These are phyloP conservation scores for Mythimna loreyi DNA, from an alignment of 2,888 invertebrate species.

Conservation along the genomic window DNA sequence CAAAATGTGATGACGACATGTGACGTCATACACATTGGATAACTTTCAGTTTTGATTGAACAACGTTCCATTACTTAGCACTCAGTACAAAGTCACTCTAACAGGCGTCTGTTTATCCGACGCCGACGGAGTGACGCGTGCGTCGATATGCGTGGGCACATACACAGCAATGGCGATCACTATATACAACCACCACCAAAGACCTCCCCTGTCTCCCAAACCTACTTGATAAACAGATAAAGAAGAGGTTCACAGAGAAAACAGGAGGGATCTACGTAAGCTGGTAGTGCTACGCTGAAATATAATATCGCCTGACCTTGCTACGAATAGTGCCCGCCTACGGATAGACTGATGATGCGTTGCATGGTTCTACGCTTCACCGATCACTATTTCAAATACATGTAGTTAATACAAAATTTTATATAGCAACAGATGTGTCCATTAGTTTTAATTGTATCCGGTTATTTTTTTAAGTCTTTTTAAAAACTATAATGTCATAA, in stretches of 20 bases:
- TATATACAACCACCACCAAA: slow-evolving; percentile 69
- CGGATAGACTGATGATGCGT: slow-evolving; percentile 76
- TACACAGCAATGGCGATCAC: slow-evolving; percentile 76
- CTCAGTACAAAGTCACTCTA: slow-evolving; percentile 42
- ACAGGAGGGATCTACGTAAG: slow-evolving; percentile 62
- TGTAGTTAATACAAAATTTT: slow-evolving; percentile 42
- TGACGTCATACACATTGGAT: slow-evolving; percentile 31
- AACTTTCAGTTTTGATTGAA: slow-evolving; percentile 40
- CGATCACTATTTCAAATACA: slow-evolving; percentile 67
- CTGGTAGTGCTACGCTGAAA: slow-evolving; percentile 80
- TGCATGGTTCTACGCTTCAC: slow-evolving; percentile 66
- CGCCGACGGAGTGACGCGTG: slow-evolving; percentile 75
- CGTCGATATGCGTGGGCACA: slow-evolving; percentile 81
- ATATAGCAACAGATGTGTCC: slow-evolving; percentile 35
- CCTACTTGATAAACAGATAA: slow-evolving; percentile 47
- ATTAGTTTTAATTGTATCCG: slow-evolving; percentile 40
- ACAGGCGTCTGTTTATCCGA: slow-evolving; percentile 75
- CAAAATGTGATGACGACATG: slow-evolving; percentile 28
- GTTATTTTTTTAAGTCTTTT: slow-evolving; percentile 25
- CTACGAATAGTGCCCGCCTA: slow-evolving; percentile 89
- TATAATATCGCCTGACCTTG: slow-evolving; percentile 89
- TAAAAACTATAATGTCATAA: slow-evolving; percentile 33
- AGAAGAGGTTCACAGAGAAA: slow-evolving; percentile 49
- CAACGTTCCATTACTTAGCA: slow-evolving; percentile 34
- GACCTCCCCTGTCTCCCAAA: slow-evolving; percentile 68